A percentile compares a stretch with the other conserved stretches of the same genome.
Evolutionary conservation across 2,888 invertebrate species (phyloP).

Genomic region (Torymus tubicola): DNA sequence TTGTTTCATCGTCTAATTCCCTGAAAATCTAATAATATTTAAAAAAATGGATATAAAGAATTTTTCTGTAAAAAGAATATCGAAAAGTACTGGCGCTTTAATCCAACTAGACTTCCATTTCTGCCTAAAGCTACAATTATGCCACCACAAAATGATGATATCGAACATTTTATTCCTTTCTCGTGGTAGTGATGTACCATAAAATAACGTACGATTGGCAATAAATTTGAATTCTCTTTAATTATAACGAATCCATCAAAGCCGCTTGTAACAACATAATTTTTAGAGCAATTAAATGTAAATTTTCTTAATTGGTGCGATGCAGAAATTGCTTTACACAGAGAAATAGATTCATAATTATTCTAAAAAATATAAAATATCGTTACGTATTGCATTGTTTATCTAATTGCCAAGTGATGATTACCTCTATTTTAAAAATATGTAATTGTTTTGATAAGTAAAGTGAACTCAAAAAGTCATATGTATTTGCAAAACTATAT

Average conservation of each 20-base stretch:
- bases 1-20: constrained; percentile 1
- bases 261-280: constrained; percentile 73
- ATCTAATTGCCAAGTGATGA: background rate
- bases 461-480: constrained; percentile 64
- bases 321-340: constrained; percentile 61
- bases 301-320: constrained; percentile 76
- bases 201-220: constrained; percentile 65
- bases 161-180: constrained; percentile 77
- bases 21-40: background rate
- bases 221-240: constrained; percentile 66
- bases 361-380: constrained; percentile 58
- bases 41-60: no score
- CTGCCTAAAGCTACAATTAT: constrained; percentile 76
- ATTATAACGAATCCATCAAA: constrained; percentile 77
- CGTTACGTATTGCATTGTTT: background rate
- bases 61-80: background rate
- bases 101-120: constrained; percentile 71
- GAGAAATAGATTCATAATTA: constrained; percentile 57
- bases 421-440: constrained; percentile 64
- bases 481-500: constrained; percentile 55
- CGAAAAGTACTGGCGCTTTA: constrained; percentile 24
- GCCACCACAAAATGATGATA: constrained; percentile 72
- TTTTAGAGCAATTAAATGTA: constrained; percentile 64
- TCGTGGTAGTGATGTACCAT: constrained; percentile 75
- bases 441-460: constrained; percentile 67